Conservation (phyloP, 2,797 vertebrate genomes). For the Alexandromys oeconomus region DNA sequence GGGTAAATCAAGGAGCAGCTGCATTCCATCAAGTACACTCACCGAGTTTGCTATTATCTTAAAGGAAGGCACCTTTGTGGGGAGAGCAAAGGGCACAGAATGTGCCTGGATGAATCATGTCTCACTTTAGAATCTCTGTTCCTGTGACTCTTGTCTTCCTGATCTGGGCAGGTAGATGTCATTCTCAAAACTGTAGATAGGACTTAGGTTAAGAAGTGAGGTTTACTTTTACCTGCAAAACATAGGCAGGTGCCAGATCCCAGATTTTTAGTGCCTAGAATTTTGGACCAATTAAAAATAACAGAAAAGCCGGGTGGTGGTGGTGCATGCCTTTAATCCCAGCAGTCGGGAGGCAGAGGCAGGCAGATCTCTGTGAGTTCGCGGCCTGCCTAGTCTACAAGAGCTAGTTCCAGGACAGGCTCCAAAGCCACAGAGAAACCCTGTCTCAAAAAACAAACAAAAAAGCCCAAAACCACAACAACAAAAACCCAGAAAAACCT, state of each 20-base stretch:
- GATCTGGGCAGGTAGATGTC: not conserved
- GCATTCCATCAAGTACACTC: not conserved
- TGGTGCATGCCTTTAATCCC: too few species aligned
- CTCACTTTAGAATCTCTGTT: not conserved
- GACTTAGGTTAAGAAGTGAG: not conserved
- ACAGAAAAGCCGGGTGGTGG: not conserved
- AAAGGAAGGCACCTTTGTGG: not conserved
- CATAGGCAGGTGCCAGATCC: not conserved
- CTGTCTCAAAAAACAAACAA: too few species aligned
- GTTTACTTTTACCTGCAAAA: slow-evolving; percentile 46
- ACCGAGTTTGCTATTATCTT: slow-evolving; percentile 51
- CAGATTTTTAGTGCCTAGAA: slow-evolving; percentile 42
- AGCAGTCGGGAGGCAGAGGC: too few species aligned
- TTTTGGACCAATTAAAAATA: slow-evolving; percentile 61
- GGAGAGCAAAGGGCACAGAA: not conserved
- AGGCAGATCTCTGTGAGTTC: too few species aligned
- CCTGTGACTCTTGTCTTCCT: not conserved
- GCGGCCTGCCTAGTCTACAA: too few species aligned
- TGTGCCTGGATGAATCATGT: not conserved
- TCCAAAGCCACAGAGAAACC: too few species aligned
- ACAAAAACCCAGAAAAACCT: not conserved
- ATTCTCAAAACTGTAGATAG: not conserved
- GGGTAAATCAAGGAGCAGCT: not conserved
- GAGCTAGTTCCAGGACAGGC: too few species aligned
- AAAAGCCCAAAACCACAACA: too few species aligned